Base-by-base conservation (phyloP, 2,113 vertebrate species). In the Oryzias woworae region DNA sequence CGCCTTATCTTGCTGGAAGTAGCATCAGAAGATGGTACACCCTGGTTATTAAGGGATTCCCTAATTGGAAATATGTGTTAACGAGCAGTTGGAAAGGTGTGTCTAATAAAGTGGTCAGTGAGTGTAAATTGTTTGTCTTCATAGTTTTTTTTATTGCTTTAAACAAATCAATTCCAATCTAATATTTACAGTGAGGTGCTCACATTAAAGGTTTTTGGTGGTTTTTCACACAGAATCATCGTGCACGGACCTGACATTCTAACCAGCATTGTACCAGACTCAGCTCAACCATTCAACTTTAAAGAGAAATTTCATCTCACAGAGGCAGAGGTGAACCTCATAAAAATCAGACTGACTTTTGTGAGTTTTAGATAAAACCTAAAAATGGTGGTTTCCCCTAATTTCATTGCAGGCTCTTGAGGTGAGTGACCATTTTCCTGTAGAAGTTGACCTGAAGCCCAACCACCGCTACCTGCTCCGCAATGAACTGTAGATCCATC, bases 361-460 rank as follows among this genome's bases (percentile, higher is more conserved):
- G 18, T 49, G 5, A 20, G 1, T 65, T 28, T 58, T 20, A 28
- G 45, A 28, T 1, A 3, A 50, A 2, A 14, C 23, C 14, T 36
- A 26, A 14, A 14, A 14, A 55, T 67, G 31, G 45, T 49, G 1
- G 12, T 53, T 51, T 69, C 20, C 14, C 58, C 57, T 5, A 10
- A 5, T 61, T 53, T 24, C 13, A 0, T 36, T 53, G 57, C 26
- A 96, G 95, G 94, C 94, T 62, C 80, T 93, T 61, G 86, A 91
- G 58, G 89, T 95, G 80, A 96, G 95, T 22, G 94, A 96, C 71
- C 95, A 96, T 58, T 96, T 93, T 71, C 95, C 95, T 0, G 94
- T 96, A 12, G 94, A 95, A 66, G 94, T 94, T 46, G 92, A 89
- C 2, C 86, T 95, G 61, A 92, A 91, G 77, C 73, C 87, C 26